These are phyloP conservation scores for Origma solitaria DNA, from an alignment of 2,113 vertebrate genomes.

Conservation along the genomic window DNA sequence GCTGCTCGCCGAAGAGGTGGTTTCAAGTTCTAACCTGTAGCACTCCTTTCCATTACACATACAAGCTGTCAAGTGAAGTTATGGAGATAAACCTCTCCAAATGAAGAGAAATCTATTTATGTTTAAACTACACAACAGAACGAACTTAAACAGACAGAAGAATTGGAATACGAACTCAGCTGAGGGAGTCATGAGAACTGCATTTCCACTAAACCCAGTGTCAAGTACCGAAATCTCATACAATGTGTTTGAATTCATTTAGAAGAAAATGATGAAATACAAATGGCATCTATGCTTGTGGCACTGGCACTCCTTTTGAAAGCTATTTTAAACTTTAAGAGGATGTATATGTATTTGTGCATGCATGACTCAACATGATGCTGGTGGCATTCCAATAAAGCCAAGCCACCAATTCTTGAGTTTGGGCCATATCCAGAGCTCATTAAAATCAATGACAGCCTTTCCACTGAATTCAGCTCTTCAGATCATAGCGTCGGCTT, in stretches of 20 bases:
- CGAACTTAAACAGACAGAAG: neutral
- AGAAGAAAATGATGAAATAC: neutral
- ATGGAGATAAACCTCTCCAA: neutral
- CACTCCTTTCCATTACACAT: neutral
- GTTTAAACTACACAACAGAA: neutral
- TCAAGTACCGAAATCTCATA: neutral
- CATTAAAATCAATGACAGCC: neutral
- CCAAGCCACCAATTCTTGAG: neutral
- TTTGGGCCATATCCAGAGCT: neutral
- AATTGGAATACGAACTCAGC: neutral
- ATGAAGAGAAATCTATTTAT: neutral
- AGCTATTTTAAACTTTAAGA: neutral
- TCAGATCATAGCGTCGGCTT: neutral
- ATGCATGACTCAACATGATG: neutral
- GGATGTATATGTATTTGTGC: neutral
- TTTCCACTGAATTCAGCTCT: neutral
- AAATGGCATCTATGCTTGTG: neutral
- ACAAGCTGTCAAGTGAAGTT: neutral
- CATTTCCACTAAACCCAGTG: neutral
- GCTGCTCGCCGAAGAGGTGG: neutral
- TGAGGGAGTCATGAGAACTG: neutral
- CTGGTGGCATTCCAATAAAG: constrained; percentile 32
- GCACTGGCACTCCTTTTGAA: neutral
- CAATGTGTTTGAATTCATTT: neutral
- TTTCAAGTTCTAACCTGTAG: constrained; percentile 41